Evolutionary conservation across 2,888 invertebrate genomes (phyloP), one percentile per base, ranked within the genome.

Genomic region (Brenthis daphne): DNA sequence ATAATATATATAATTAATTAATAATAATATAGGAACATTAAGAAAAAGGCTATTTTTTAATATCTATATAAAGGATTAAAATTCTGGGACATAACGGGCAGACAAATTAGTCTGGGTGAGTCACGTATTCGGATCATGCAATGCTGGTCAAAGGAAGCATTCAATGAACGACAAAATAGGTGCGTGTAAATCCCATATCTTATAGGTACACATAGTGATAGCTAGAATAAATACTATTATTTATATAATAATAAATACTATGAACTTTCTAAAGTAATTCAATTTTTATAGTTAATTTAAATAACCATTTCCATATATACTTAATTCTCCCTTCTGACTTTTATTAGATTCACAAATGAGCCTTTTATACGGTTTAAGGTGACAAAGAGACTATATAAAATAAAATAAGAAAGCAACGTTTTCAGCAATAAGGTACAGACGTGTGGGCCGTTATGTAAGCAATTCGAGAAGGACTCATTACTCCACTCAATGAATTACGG

Each of bases 141-240:
- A 74, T 75, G 75, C 75, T 67, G 68, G 67, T 67, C 64, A 69
- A 69, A 65, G 67, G 69, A 71, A 67, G 60, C 71, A 64, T 71
- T 69, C 64, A 69, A 64, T 70, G 63, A 70, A 60, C 53, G 64
- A 70, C 64, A 72, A 67, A 63, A 70, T 60, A 58, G 67, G 57
- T 60, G 29, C 48, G n/a, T n/a, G 48, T 33, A n/a, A 48, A 60
- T 50, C 37, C 37, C 0, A 11, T 43, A 43, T 43, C 37, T 43
- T 43, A 43, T 43, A 43, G 37, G 37, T 37, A 37, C 1, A 37
- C 37, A 37, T 6, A 33, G 33, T 37, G 37, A 37, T 11, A 8
- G 37, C 20, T 20, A 20, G 20, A 20, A 20, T 20, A 20, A 20
- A 20, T 20, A 20, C 20, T 20, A 20, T 20, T 20, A 20, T 20